These are phyloP conservation scores for Nesoenas mayeri DNA, from an alignment of 2,113 vertebrate species.

Conservation along the genomic window DNA sequence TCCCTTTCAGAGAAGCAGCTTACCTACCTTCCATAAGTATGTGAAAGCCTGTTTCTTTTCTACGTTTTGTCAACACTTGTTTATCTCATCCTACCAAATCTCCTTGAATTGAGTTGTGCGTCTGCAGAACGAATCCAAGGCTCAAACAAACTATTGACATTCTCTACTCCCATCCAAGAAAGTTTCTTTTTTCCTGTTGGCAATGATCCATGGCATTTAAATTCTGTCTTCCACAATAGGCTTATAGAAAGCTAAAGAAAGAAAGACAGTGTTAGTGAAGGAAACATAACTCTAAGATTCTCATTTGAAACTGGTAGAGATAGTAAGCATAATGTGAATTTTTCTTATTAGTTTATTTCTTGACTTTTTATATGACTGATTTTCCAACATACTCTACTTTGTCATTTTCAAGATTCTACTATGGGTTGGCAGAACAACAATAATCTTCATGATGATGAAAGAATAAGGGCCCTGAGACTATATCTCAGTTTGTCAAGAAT, in stretches of 20 bases:
- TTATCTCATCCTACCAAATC: slow-evolving; percentile 55
- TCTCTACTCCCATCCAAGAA: slow-evolving; percentile 17
- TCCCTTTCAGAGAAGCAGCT: slow-evolving; percentile 45
- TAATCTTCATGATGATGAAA: slow-evolving; percentile 47
- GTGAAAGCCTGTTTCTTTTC: slow-evolving; percentile 48
- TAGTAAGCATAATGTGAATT: slow-evolving; percentile 22
- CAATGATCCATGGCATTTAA: slow-evolving; percentile 65
- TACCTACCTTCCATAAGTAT: slow-evolving; percentile 46
- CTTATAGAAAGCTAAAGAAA: slow-evolving; percentile 51
- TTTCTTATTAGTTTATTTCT: slow-evolving; percentile 47
- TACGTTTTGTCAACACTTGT: slow-evolving; percentile 27
- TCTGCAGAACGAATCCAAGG: background rate
- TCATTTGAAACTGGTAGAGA: slow-evolving; percentile 52
- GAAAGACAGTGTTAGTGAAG: slow-evolving; percentile 32
- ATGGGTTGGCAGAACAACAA: slow-evolving; percentile 17
- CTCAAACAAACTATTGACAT: slow-evolving; percentile 34
- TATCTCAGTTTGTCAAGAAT: slow-evolving; percentile 44
- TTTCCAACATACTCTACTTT: background rate
- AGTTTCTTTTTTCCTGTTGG: slow-evolving; percentile 56
- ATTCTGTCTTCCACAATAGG: slow-evolving; percentile 58
- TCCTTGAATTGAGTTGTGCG: background rate
- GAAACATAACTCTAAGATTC: slow-evolving; percentile 51
- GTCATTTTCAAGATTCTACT: slow-evolving; percentile 39
- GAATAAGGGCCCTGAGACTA: background rate
- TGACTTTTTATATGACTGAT: slow-evolving; percentile 43